Evolutionary conservation across 2,797 vertebrate species (phyloP).

Genomic region (Fistularia tabacaria): DNA sequence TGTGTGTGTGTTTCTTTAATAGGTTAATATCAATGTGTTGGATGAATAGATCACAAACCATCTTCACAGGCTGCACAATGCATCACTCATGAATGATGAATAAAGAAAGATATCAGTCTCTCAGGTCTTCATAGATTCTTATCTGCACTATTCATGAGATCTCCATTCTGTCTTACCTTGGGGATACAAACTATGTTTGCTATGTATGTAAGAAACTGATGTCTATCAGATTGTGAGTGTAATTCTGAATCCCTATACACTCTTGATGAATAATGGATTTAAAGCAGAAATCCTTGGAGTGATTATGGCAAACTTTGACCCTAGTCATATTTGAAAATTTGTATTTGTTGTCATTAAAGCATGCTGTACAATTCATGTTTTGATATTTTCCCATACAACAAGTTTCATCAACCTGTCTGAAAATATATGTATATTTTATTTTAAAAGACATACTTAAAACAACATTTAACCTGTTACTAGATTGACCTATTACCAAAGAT

Average conservation of each 20-base stretch:
- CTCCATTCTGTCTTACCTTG: constrained; percentile 18
- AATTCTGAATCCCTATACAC: constrained; percentile 16
- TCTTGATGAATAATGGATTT: constrained; percentile 60
- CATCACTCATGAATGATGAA: constrained; percentile 34
- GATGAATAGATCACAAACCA: constrained; percentile 44
- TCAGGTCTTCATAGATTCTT: constrained; percentile 27
- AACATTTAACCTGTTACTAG: no score
- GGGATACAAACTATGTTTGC: constrained; percentile 31
- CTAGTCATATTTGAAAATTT: constrained; percentile 40
- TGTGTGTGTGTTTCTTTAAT: background rate
- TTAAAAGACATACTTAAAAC: no score
- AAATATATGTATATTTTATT: no score
- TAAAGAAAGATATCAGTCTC: constrained; percentile 28
- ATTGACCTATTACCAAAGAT: no score
- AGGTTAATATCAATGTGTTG: constrained; percentile 20
- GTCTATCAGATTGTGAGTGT: constrained; percentile 13
- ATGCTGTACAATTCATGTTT: no score
- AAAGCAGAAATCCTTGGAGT: constrained; percentile 34
- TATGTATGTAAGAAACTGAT: constrained; percentile 36
- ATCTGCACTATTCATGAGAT: constrained; percentile 49
- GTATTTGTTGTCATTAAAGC: constrained; percentile 37
- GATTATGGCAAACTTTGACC: constrained; percentile 46
- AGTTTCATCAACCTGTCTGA: no score
- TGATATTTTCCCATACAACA: no score
- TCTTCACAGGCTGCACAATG: constrained; percentile 24